Evolutionary conservation across 1,140 invertebrate genomes (phyloP), one percentile per base, ranked within the genome.

Genomic region (Musca vetustissima): DNA sequence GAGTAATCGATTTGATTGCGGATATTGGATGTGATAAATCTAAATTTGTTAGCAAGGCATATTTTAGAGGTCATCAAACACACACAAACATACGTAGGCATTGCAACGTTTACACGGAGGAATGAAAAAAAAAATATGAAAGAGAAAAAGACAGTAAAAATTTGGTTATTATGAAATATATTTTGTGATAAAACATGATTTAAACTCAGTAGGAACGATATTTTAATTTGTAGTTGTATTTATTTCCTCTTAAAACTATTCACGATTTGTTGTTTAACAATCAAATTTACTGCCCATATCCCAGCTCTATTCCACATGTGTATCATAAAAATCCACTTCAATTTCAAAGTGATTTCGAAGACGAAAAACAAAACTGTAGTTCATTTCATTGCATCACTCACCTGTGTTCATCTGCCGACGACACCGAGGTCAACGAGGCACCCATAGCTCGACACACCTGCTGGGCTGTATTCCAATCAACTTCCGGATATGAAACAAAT

Each of bases 381-480:
- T 21, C 24, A 24, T 24, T 55, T 22, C n/a, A n/a, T n/a, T 14
- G 22, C 22, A 24, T 55, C 24, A 19, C 57, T 67, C 67, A 74
- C 73, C 70, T 79, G 68, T 90, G 87, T 73, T 90, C 89, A 64
- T 89, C 89, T 0, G 85, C 69, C 0, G 87, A 85, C n/a, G 87
- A 77, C 53, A 90, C 79, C 17, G 88, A 89, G 0, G 88, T 83
- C 17, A 90, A 79, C 69, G 87, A 83, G 70, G 87, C 85, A 70
- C 84, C 88, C 14, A 91, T 85, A 8, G 89, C 89, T 67, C 85
- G 82, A 74, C 91, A 93, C 6, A 91, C 88, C 81, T 91, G 88
- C 68, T 88, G 87, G 1, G 91, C 90, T 0, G 90, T 91, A 21
- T 82, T 75, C 90, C 90, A 92, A 1, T 88, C 90, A 1, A 90